phyloP scores from a whole-genome alignment of 2,797 vertebrate genomes.

The Cynopterus sphinx region DNA sequence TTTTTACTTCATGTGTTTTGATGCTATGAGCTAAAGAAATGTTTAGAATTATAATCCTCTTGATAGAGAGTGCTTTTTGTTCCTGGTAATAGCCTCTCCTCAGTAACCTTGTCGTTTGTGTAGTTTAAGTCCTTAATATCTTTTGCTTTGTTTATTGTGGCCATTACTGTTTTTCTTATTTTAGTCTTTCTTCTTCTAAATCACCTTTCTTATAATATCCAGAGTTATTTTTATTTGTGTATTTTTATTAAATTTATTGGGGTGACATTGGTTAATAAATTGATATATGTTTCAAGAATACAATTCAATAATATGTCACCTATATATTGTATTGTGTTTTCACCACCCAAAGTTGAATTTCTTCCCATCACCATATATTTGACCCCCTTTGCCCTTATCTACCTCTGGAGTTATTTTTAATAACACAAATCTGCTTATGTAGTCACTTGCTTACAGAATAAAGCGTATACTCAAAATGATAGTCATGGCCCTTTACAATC shows the following conservation, averaged over 20 bases:
- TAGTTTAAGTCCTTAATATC: background rate
- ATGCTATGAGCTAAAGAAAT: background rate
- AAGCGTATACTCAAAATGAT: background rate
- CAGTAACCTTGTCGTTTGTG: background rate
- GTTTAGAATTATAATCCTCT: background rate
- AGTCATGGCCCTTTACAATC: background rate
- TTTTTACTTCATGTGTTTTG: background rate
- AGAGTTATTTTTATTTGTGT: background rate
- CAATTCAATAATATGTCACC: too few species aligned
- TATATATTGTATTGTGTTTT: too few species aligned
- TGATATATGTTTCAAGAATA: too few species aligned
- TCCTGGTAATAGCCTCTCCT: background rate
- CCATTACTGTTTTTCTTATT: background rate
- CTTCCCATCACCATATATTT: too few species aligned
- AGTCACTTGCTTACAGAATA: background rate
- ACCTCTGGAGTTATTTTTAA: background rate
- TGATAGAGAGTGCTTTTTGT: background rate
- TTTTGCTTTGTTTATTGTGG: background rate
- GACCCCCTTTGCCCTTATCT: too few species aligned
- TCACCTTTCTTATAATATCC: background rate
- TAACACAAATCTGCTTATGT: background rate
- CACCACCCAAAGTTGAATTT: too few species aligned
- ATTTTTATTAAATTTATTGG: too few species aligned
- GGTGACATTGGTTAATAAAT: too few species aligned
- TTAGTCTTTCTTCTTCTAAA: background rate